These are phyloP conservation scores for Automeris io DNA, from an alignment of 2,888 invertebrate species.

Conservation along the genomic window DNA sequence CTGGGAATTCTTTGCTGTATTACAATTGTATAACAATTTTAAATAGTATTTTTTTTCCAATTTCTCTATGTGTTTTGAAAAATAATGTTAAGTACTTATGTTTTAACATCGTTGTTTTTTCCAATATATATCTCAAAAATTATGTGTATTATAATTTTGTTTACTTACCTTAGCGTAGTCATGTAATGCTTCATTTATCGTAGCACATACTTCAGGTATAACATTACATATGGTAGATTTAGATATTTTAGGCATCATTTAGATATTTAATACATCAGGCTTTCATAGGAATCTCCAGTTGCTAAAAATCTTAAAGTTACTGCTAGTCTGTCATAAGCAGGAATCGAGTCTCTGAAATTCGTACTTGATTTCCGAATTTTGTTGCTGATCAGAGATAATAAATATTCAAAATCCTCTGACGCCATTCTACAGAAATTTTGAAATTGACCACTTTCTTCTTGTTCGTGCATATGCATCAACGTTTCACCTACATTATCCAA, in stretches of 20 bases:
- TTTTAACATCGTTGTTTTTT: not conserved
- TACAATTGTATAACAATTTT: slow-evolving; percentile 1
- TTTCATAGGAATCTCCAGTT: slow-evolving; percentile 12
- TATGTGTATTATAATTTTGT: not conserved
- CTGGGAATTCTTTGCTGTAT: slow-evolving; percentile 12
- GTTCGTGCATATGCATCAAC: slow-evolving; percentile 14
- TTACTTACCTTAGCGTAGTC: slow-evolving; percentile 16
- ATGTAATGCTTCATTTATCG: slow-evolving; percentile 17
- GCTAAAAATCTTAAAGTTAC: slow-evolving; percentile 5
- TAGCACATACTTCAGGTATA: slow-evolving; percentile 17
- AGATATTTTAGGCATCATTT: not conserved
- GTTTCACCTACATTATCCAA: slow-evolving; percentile 12
- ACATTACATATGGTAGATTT: slow-evolving; percentile 13
- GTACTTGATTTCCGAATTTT: slow-evolving; percentile 14
- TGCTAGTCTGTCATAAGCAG: slow-evolving; percentile 13
- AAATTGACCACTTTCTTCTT: slow-evolving; percentile 11
- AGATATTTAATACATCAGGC: slow-evolving; percentile 15
- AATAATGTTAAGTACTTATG: too few relatives aligned
- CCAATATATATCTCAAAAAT: not conserved
- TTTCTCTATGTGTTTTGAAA: not conserved
- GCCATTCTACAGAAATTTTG: slow-evolving; percentile 15
- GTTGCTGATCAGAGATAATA: slow-evolving; percentile 14
- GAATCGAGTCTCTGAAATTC: slow-evolving; percentile 15
- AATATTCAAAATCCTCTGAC: slow-evolving; percentile 18
- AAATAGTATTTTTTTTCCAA: not conserved